Evolutionary conservation across 2,113 vertebrate genomes (phyloP), one percentile per base, ranked within the genome.

Genomic region (Eleginops maclovinus): DNA sequence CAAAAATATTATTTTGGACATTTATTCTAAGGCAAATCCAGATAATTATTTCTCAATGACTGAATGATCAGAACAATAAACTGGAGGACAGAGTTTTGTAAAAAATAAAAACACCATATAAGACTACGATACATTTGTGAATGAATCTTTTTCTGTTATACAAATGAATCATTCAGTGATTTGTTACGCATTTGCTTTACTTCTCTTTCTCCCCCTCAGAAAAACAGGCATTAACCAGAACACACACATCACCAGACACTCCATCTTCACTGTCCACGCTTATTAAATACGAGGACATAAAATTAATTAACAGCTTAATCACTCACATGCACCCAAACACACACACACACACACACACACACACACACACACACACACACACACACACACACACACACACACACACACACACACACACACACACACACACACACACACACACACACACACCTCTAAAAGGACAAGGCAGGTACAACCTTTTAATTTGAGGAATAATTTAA

Each of bases 401-500:
- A 77, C 40, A 60, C 6, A 22, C 36, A 22, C 43, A 4, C 60
- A 44, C 36, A 24, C 77, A 53, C 13, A 21, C 26, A 59, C n/a
- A n/a, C 50, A 41, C 19, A n/a, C 40, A 62, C 24, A 63, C 44
- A 19, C 63, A 62, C 47, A 50, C 49, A 73, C 64, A 41, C 40
- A 41, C 59, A 46, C 59, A 67, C 41, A 82, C 61, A 70, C 88
- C 88, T 86, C 75, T 77, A 60, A 81, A 74, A 87, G 83, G 83
- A 88, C 93, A 87, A 44, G 84, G 89, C 87, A 92, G 91, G 87
- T 89, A 94, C 86, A 79, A 86, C 77, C 89, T 90, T 93, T 94
- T 94, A 88, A 94, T 93, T 94, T 92, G 89, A 83, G 75, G 88
- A 88, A 92, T 93, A 94, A 95, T 94, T 94, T 90, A 94, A 94